Conservation (phyloP, 1,140 invertebrate species). For the Papilio glaucus region DNA sequence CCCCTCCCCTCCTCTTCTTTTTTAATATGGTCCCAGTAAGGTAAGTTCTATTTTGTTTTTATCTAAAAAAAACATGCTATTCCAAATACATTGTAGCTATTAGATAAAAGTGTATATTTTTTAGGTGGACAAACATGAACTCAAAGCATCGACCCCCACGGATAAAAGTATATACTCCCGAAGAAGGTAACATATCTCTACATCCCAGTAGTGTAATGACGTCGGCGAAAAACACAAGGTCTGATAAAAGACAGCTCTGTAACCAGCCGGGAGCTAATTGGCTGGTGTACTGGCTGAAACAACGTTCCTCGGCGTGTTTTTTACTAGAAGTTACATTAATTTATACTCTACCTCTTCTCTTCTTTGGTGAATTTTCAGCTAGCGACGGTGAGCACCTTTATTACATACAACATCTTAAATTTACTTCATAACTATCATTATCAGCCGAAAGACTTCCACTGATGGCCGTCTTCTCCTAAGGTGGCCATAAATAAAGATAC, state of each 20-base stretch:
- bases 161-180: constrained; percentile 54
- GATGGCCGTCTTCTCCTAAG: too few relatives aligned
- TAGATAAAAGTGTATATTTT: constrained; percentile 19
- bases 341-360: constrained; percentile 76
- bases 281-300: constrained; percentile 79
- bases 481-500: too few relatives aligned
- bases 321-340: constrained; percentile 75
- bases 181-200: constrained; percentile 63
- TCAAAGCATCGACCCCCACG: constrained; percentile 37
- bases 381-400: constrained; percentile 51
- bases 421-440: too few relatives aligned
- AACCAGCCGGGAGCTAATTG: constrained; percentile 66
- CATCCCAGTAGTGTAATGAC: constrained; percentile 77
- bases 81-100: too few relatives aligned
- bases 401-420: too few relatives aligned
- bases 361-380: constrained; percentile 74
- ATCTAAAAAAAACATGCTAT: too few relatives aligned
- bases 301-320: constrained; percentile 64
- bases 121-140: constrained; percentile 57
- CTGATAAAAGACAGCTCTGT: constrained; percentile 34
- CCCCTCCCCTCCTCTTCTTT: too few relatives aligned
- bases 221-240: background rate
- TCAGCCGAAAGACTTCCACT: too few relatives aligned
- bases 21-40: too few relatives aligned
- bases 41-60: too few relatives aligned